Evolutionary conservation across 2,888 invertebrate species (phyloP).

Genomic region (Iselma pallidipennis): DNA sequence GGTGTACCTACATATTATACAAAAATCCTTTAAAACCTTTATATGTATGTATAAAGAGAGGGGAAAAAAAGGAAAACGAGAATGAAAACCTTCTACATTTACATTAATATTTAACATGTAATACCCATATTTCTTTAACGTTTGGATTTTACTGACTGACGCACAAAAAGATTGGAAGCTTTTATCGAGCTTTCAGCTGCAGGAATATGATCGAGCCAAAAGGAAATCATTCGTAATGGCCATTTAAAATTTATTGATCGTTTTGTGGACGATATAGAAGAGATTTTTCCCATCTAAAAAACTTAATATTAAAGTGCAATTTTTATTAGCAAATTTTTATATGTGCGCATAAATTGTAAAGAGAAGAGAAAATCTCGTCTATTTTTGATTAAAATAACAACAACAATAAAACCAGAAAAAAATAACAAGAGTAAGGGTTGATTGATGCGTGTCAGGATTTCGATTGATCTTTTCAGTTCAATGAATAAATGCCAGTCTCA

Average conservation of each 20-base stretch:
- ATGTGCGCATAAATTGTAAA: neutral
- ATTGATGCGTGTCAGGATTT: neutral
- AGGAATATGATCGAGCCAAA: neutral
- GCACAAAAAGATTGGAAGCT: neutral
- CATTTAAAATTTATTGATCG: neutral
- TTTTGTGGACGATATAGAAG: neutral
- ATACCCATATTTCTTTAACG: too few species aligned
- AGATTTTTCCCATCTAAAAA: neutral
- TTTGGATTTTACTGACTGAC: too few species aligned
- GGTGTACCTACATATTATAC: constrained; percentile 46
- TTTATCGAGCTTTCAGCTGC: neutral
- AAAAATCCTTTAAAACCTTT: too few species aligned
- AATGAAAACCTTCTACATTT: too few species aligned
- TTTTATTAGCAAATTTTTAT: neutral
- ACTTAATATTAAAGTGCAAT: neutral
- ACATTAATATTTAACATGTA: too few species aligned
- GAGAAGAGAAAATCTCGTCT: neutral
- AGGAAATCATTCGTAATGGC: neutral
- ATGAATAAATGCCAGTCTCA: neutral
- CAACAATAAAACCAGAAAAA: neutral
- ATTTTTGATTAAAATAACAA: neutral
- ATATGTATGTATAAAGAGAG: too few species aligned
- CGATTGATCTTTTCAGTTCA: neutral
- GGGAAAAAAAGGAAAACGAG: too few species aligned
- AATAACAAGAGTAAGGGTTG: too few species aligned